These are phyloP conservation scores for Agrochola macilenta DNA, from an alignment of 2,888 invertebrate genomes.

Conservation along the genomic window DNA sequence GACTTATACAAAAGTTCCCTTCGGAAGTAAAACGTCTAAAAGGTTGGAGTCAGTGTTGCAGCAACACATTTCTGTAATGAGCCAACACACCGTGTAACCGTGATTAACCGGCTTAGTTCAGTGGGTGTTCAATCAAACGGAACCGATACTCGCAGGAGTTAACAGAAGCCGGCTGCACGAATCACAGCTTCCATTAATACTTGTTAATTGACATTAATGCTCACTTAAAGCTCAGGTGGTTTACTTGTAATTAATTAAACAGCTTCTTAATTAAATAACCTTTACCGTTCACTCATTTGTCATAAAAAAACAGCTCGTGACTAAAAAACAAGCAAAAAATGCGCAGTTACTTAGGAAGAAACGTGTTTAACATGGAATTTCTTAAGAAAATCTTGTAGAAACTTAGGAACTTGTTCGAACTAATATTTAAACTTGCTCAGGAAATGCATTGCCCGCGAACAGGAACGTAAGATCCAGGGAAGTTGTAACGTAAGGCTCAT, in stretches of 20 bases:
- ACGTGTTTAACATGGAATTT: conserved; percentile 60
- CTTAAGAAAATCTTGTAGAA: conserved; percentile 66
- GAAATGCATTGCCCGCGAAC: conserved; percentile 65
- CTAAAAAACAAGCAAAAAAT: conserved; percentile 25
- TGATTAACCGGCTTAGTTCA: conserved; percentile 82
- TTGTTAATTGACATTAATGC: conserved; percentile 76
- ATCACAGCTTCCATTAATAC: conserved; percentile 76
- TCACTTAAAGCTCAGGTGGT: conserved; percentile 65
- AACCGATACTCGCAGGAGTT: conserved; percentile 76
- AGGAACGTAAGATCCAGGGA: conserved; percentile 47
- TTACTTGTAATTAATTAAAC: conserved; percentile 58
- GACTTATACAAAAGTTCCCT: conserved; percentile 29
- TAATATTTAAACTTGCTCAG: conserved; percentile 69
- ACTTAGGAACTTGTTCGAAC: conserved; percentile 65
- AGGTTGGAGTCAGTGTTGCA: conserved; percentile 46
- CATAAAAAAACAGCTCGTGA: conserved; percentile 9
- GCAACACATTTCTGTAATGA: conserved; percentile 73
- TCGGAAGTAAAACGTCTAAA: conserved; percentile 43
- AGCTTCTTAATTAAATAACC: conserved; percentile 32
- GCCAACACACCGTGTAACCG: conserved; percentile 75
- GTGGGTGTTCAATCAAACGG: conserved; percentile 80
- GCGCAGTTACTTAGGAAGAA: conserved; percentile 20
- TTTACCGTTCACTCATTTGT: conserved; percentile 2
- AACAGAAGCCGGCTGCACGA: conserved; percentile 72
- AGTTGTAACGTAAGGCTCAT: conserved; percentile 53